Conservation (phyloP, 2,888 invertebrate species). For the Drosophila histrio region DNA sequence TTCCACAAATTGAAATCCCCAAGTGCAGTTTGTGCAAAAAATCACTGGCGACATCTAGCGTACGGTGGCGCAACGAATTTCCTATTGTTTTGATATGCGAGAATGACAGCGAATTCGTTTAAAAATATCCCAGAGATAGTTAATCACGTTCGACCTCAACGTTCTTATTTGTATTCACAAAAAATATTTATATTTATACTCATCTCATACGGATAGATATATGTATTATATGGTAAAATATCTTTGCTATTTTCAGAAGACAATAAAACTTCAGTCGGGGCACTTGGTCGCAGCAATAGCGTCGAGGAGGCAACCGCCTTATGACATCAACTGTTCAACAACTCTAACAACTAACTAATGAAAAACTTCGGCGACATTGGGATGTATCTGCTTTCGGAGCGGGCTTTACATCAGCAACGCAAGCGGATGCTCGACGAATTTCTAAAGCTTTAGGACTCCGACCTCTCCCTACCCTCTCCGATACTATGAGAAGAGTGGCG, state of each 20-base stretch:
- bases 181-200: background rate
- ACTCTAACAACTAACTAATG: constrained; percentile 82
- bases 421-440: constrained; percentile 76
- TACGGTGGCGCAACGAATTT: too few relatives aligned
- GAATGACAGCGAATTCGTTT: too few relatives aligned
- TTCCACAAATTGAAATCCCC: too few relatives aligned
- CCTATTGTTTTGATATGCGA: too few relatives aligned
- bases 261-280: constrained; percentile 59
- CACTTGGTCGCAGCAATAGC: constrained; percentile 72
- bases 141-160: too few relatives aligned
- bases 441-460: constrained; percentile 60
- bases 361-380: constrained; percentile 79
- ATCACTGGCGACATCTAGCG: too few relatives aligned
- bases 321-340: constrained; percentile 84
- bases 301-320: constrained; percentile 82
- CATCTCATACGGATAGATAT: background rate
- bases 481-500: background rate
- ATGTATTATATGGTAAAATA: background rate
- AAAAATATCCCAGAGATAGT: too few relatives aligned
- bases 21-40: too few relatives aligned
- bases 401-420: constrained; percentile 70
- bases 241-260: constrained; percentile 62
- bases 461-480: background rate
- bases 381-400: constrained; percentile 74
- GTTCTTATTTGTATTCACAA: too few relatives aligned